Base-by-base conservation (phyloP, 37 sponge, comb jelly and placozoan species). In the Tethya wilhelma region DNA sequence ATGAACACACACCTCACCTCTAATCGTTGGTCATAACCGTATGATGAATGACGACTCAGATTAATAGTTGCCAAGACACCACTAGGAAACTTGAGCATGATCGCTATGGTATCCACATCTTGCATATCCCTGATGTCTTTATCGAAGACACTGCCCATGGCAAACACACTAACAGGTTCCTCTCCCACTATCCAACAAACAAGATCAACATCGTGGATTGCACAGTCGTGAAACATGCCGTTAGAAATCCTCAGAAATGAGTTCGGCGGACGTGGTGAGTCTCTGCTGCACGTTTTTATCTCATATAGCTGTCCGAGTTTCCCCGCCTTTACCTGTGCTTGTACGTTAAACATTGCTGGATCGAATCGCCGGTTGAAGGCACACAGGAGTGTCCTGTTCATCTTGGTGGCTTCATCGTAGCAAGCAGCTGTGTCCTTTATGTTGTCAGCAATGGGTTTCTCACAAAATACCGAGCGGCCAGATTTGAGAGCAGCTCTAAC, bases 281-380 rank as follows among this genome's bases (percentile, higher is more conserved):
- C 95, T 11, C 95, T 72, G 60, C 84, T 82, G 60, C 53, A 66
- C 19, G 86, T 79, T 28, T 83, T 94, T 39, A 90, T 81, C 7
- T 79, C 63, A 67, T 87, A 88, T 23, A 94, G 68, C 30, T 67
- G 75, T 28, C 95, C 95, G 22, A 87, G 68, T 38, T 90, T 85
- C 25, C 93, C 87, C 46, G 31, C 72, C 41, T 31, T 71, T 3
- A 88, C 89, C 62, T 85, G 69, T 2, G 60, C 57, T 36, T 67
- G 56, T 22, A 88, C 38, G 8, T 56, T 56, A 8, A 55, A 30
- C 44, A 94, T 76, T 43, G 74, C 84, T 0, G 91, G 89, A 63
- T 94, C 95, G 63, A 79, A 94, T 59, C 95, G 69, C 17, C 95
- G 78, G 30, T 94, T 87, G 70, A 94, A 94, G 29, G 90, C 95